Conservation (phyloP, 2,113 vertebrate species). For the Pedetes capensis region DNA sequence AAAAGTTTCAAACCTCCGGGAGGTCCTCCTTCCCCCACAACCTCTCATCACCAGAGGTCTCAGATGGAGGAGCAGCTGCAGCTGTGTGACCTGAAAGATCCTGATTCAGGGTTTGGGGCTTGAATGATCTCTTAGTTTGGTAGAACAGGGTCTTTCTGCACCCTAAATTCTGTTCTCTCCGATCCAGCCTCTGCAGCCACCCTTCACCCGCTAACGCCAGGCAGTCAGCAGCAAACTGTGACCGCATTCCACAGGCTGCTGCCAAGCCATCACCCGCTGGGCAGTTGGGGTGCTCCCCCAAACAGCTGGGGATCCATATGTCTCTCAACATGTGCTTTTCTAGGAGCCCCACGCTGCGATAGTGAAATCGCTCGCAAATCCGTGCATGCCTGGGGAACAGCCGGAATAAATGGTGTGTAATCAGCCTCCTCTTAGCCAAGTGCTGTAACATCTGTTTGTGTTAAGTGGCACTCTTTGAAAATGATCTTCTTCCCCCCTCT, state of each 20-base stretch:
- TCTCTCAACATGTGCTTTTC: not conserved
- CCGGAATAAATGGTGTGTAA: not conserved
- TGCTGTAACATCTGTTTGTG: constrained; percentile 22
- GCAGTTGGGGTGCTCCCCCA: not conserved
- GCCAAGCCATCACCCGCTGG: not conserved
- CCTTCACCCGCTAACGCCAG: not conserved
- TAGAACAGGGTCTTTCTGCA: not conserved
- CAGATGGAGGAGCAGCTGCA: not conserved
- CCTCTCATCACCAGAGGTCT: accelerated
- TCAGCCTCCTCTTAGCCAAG: not conserved
- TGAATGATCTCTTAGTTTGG: not conserved
- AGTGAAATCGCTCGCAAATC: not conserved
- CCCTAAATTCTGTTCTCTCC: not conserved
- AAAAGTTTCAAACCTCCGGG: not conserved
- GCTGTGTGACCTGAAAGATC: not conserved
- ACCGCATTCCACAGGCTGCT: accelerated
- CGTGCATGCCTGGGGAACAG: accelerated
- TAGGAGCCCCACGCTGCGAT: accelerated
- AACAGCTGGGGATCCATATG: not conserved
- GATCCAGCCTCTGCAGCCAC: not conserved
- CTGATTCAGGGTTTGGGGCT: not conserved
- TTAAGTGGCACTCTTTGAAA: constrained; percentile 31
- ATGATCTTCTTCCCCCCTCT: not conserved
- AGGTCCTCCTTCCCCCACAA: accelerated
- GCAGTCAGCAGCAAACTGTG: accelerated